Evolutionary conservation across 1,140 invertebrate species (phyloP).

Genomic region (Zaprionus ghesquierei): DNA sequence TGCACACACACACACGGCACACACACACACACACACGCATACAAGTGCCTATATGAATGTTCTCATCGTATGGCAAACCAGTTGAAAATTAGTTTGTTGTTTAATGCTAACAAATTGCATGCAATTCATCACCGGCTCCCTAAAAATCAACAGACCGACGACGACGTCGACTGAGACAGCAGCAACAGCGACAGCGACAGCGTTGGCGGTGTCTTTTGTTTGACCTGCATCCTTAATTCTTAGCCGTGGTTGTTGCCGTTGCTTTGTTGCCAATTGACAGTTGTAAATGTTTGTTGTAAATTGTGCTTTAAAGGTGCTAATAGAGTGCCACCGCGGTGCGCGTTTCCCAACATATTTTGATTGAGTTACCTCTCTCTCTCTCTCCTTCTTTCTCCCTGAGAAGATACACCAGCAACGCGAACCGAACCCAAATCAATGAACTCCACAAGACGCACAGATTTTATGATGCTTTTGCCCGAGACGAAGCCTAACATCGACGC

Average conservation of each 20-base stretch:
- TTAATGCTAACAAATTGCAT: slow-evolving; percentile 78
- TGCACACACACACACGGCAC: slow-evolving; percentile 40
- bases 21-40: slow-evolving; percentile 13
- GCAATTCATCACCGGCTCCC: slow-evolving; percentile 64
- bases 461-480: slow-evolving; percentile 68
- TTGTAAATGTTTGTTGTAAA: slow-evolving; percentile 82
- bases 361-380: slow-evolving; percentile 55
- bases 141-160: slow-evolving; percentile 27
- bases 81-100: slow-evolving; percentile 64
- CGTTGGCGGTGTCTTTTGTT: slow-evolving; percentile 68
- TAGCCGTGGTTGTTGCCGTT: slow-evolving; percentile 24
- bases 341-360: slow-evolving; percentile 69
- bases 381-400: background rate
- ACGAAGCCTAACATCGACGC: slow-evolving; percentile 15
- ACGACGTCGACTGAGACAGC: background rate
- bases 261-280: slow-evolving; percentile 82
- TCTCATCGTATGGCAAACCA: slow-evolving; percentile 59
- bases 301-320: slow-evolving; percentile 81
- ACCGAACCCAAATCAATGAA: slow-evolving; percentile 67
- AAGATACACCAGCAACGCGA: background rate
- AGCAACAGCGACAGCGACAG: background rate
- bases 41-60: slow-evolving; percentile 31
- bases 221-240: slow-evolving; percentile 71
- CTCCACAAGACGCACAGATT: slow-evolving; percentile 53
- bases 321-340: slow-evolving; percentile 80